phyloP scores from a whole-genome alignment of 2,797 vertebrate genomes.

The Hoplostethus atlanticus region DNA sequence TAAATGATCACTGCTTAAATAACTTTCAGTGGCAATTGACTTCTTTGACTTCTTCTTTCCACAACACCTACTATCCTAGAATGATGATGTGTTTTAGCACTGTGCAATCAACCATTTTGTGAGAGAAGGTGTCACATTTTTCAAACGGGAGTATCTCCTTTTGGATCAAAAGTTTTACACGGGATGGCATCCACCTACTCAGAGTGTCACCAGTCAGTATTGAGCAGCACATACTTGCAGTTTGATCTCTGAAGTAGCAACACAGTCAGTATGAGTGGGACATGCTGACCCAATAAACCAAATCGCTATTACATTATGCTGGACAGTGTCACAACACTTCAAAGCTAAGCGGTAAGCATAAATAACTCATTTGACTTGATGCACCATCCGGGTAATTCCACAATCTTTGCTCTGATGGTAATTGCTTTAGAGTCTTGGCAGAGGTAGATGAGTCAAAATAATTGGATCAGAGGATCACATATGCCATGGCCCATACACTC shows the following conservation, averaged over 20 bases:
- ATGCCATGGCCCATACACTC: constrained; percentile 40
- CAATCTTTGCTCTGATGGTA: constrained; percentile 45
- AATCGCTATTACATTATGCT: constrained; percentile 50
- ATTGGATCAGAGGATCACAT: constrained; percentile 63
- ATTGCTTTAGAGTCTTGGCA: constrained; percentile 58
- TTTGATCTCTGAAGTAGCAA: neutral
- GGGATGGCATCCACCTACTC: neutral
- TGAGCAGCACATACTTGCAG: neutral
- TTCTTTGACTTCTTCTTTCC: too few relatives aligned
- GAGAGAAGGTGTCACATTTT: neutral
- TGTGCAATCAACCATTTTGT: neutral
- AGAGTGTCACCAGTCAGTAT: constrained; percentile 12
- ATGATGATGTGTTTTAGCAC: neutral
- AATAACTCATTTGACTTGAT: constrained; percentile 64
- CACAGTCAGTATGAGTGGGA: neutral
- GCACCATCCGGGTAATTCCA: constrained; percentile 44
- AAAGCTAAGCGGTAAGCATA: constrained; percentile 43
- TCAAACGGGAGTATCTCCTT: neutral
- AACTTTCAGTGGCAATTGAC: too few relatives aligned
- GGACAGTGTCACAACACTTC: constrained; percentile 36
- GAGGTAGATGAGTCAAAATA: constrained; percentile 60
- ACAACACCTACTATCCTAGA: neutral
- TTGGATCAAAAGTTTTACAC: neutral
- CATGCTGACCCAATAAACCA: constrained; percentile 47
- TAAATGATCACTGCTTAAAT: too few relatives aligned